Evolutionary conservation across 1,140 invertebrate genomes (phyloP).

Genomic region (Drosophila sturtevanti): DNA sequence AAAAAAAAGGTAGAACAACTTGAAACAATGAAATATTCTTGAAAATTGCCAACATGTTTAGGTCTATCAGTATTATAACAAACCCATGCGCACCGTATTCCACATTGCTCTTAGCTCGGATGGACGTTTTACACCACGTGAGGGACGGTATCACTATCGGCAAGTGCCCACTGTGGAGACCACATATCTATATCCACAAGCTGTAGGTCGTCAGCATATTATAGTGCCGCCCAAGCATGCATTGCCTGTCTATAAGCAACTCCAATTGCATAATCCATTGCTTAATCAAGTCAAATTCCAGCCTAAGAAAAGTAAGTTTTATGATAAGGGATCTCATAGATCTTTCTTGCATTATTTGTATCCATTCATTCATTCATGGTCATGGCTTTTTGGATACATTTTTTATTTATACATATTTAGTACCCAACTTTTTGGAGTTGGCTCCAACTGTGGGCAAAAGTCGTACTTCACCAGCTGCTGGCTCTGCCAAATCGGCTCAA

Average conservation of each 20-base stretch:
- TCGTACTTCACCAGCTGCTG: slow-evolving; percentile 39
- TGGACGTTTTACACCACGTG: slow-evolving; percentile 69
- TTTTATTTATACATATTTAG: slow-evolving; percentile 22
- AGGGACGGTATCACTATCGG: slow-evolving; percentile 72
- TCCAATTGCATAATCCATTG: slow-evolving; percentile 75
- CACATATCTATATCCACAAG: slow-evolving; percentile 80
- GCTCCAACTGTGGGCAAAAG: slow-evolving; percentile 67
- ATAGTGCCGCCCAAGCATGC: slow-evolving; percentile 57
- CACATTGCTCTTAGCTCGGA: slow-evolving; percentile 78
- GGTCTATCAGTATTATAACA: slow-evolving; percentile 78
- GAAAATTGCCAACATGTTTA: slow-evolving; percentile 4
- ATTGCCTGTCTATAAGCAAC: slow-evolving; percentile 68
- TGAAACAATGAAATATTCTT: not conserved
- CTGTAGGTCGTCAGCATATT: slow-evolving; percentile 67
- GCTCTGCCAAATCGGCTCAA: slow-evolving; percentile 59
- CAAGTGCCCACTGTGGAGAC: slow-evolving; percentile 76
- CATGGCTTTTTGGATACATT: not conserved
- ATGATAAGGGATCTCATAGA: not conserved
- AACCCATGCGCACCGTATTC: slow-evolving; percentile 71
- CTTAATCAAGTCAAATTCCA: slow-evolving; percentile 80
- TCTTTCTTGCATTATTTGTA: too few species aligned
- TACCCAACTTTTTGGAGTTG: slow-evolving; percentile 72
- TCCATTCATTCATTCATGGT: too few species aligned
- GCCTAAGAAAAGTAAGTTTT: slow-evolving; percentile 66
- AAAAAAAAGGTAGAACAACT: not conserved